phyloP scores from a whole-genome alignment of 2,113 vertebrate genomes.

The Cinclus mexicanus region DNA sequence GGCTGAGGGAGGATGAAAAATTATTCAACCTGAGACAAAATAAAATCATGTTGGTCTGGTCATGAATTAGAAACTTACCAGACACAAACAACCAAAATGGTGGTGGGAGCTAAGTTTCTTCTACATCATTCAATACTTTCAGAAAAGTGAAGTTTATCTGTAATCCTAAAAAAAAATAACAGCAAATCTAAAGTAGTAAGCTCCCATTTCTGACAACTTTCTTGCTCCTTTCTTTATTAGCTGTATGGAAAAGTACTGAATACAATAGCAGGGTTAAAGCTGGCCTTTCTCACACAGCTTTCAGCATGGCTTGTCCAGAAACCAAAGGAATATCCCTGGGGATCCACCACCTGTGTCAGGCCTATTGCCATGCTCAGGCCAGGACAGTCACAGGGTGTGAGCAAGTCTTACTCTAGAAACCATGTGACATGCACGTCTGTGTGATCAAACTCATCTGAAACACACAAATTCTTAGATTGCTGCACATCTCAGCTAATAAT shows the following conservation, averaged over 20 bases:
- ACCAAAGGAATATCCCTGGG: background rate
- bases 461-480: background rate
- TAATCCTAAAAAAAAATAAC: background rate
- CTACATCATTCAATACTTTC: background rate
- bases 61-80: background rate
- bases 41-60: background rate
- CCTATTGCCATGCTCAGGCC: background rate
- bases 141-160: background rate
- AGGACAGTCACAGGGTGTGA: rapidly evolving
- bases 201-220: background rate
- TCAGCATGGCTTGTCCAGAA: background rate
- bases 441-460: background rate
- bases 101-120: background rate
- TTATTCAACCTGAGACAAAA: constrained; percentile 15
- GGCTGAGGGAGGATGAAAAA: background rate
- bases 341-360: rapidly evolving
- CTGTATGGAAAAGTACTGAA: background rate
- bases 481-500: background rate
- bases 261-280: background rate
- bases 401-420: background rate
- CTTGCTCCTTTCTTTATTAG: background rate
- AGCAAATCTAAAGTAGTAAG: background rate
- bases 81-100: background rate
- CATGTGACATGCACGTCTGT: background rate
- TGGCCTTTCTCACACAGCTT: background rate